Evolutionary conservation across 2,888 invertebrate species (phyloP).

Genomic region (Hanleya hanleyi): DNA sequence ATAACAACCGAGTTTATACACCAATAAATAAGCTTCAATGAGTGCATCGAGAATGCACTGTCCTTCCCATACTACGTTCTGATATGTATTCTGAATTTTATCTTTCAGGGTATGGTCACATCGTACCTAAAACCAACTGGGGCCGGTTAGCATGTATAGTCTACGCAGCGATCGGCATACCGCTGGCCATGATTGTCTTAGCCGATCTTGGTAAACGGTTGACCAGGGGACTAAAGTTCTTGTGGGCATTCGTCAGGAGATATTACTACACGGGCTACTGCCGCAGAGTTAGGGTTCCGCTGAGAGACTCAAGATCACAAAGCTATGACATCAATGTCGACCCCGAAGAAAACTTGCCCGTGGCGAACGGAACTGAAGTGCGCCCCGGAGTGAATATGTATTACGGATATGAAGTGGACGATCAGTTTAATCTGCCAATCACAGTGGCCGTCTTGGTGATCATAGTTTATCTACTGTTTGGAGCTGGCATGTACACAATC

Average conservation of each 20-base stretch:
- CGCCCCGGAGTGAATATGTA: conserved; percentile 28
- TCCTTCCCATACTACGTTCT: no score
- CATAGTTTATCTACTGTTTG: conserved; percentile 88
- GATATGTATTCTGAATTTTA: no score
- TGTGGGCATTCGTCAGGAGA: conserved; percentile 78
- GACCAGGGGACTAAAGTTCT: conserved; percentile 90
- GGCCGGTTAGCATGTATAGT: conserved; percentile 92
- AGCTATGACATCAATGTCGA: conserved; percentile 2
- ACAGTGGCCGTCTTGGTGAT: conserved; percentile 89
- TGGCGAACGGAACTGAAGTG: neutral
- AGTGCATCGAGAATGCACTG: no score
- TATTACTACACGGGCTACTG: conserved; percentile 86
- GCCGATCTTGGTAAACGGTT: conserved; percentile 97
- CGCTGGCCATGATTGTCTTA: conserved; percentile 93
- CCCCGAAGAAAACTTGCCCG: neutral
- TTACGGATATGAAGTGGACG: conserved; percentile 51
- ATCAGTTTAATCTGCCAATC: conserved; percentile 95
- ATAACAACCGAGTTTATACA: no score
- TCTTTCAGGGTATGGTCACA: conserved; percentile 93
- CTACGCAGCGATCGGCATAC: conserved; percentile 96
- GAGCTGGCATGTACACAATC: conserved; percentile 82
- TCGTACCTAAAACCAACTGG: conserved; percentile 89
- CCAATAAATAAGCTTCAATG: no score
- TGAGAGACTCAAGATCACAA: conserved; percentile 67
- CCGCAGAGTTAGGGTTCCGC: conserved; percentile 73